Evolutionary conservation across 2,888 invertebrate species (phyloP).

Genomic region (Augiades crinisus): DNA sequence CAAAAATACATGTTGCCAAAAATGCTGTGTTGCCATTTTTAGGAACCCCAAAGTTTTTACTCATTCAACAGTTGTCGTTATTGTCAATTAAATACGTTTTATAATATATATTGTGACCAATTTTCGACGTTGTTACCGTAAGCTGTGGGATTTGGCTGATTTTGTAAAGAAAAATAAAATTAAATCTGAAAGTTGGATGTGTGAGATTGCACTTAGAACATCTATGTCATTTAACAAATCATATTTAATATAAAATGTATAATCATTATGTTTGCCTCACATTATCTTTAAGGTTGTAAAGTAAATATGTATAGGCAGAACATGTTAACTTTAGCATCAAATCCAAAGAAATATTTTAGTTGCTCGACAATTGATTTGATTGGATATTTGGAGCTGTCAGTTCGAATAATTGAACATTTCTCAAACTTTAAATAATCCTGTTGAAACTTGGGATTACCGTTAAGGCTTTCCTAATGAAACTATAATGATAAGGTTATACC

Average conservation of each 20-base stretch:
- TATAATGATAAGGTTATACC: no score
- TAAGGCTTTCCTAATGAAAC: no score
- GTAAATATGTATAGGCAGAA: neutral
- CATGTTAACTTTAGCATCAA: conserved; percentile 9
- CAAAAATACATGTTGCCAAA: conserved; percentile 1
- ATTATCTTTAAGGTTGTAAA: conserved; percentile 19
- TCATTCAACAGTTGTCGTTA: conserved; percentile 35
- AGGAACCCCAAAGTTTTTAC: neutral
- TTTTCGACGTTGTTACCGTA: conserved; percentile 50
- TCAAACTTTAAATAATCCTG: no score
- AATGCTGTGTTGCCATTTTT: neutral
- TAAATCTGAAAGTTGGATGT: no score
- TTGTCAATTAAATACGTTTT: conserved; percentile 50
- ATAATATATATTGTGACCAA: conserved; percentile 45
- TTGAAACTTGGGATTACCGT: no score
- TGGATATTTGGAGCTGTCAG: no score
- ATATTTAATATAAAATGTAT: neutral
- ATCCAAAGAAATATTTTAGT: neutral
- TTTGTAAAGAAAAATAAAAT: no score
- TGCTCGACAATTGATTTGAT: no score
- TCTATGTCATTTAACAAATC: neutral
- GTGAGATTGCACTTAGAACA: no score
- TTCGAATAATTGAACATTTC: no score
- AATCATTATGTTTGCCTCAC: neutral
- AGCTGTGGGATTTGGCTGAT: conserved; percentile 27